Evolutionary conservation across 2,113 vertebrate species (phyloP).

Genomic region (Oenanthe oenanthe): DNA sequence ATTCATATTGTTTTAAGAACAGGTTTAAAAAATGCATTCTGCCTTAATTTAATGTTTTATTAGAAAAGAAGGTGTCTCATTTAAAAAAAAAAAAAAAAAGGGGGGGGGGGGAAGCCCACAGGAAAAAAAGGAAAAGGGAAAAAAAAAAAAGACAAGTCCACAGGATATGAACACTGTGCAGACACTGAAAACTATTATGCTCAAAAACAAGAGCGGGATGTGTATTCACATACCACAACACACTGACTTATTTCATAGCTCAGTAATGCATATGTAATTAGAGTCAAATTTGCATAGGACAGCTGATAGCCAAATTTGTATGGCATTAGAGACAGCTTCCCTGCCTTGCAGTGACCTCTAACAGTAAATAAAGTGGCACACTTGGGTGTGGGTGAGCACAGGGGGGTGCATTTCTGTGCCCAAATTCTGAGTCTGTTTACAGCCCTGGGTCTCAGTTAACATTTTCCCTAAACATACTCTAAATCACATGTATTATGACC

Average conservation of each 20-base stretch:
- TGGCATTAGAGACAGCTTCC: neutral
- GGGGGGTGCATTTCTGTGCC: neutral
- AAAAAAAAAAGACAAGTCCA: neutral
- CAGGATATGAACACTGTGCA: constrained; percentile 31
- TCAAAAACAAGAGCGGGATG: constrained; percentile 61
- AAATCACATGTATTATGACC: neutral
- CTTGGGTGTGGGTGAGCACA: neutral
- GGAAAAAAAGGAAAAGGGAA: constrained; percentile 17
- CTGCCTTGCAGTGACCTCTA: neutral
- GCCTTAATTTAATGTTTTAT: neutral
- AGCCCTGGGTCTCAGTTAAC: neutral
- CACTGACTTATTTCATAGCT: constrained; percentile 57
- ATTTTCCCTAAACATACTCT: neutral
- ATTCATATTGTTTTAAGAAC: constrained; percentile 17
- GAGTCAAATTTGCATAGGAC: constrained; percentile 48
- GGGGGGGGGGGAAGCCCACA: neutral
- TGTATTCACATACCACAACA: constrained; percentile 41
- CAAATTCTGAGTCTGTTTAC: neutral
- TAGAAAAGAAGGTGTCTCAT: neutral
- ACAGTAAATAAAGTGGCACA: neutral
- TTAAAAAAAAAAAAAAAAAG: neutral
- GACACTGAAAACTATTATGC: constrained; percentile 50
- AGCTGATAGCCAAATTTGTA: constrained; percentile 34
- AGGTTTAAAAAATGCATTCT: neutral
- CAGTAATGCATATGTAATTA: constrained; percentile 23